A percentile compares a stretch with the other conserved stretches of the same genome.
Conservation (phyloP, 2,113 vertebrate genomes). For the Embiotoca jacksoni region DNA sequence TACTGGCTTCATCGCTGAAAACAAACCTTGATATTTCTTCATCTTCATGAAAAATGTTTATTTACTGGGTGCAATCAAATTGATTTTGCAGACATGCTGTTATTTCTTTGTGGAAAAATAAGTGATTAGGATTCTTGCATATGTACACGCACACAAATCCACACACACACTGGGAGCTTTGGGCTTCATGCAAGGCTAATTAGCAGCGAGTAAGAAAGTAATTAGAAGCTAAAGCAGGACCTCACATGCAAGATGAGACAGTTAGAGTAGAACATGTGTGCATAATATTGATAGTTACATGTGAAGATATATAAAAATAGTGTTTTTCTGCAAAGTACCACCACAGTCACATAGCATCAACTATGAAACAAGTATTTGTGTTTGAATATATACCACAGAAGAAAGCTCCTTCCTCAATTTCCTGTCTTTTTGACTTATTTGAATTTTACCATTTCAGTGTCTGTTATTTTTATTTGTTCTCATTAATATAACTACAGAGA, state of each 20-base stretch:
- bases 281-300: conserved; percentile 27
- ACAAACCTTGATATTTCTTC: conserved; percentile 63
- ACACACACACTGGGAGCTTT: conserved; percentile 32
- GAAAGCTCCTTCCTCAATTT: conserved; percentile 1
- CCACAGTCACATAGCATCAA: conserved; percentile 7
- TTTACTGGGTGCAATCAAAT: conserved; percentile 75
- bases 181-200: conserved; percentile 60
- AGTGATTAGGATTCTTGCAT: conserved; percentile 72
- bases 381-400: not conserved
- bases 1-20: conserved; percentile 31
- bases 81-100: conserved; percentile 73
- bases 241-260: conserved; percentile 32
- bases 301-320: not conserved
- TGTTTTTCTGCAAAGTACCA: not conserved
- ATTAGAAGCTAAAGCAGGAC: conserved; percentile 60
- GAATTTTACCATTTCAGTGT: conserved; percentile 11
- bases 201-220: conserved; percentile 53
- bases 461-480: conserved; percentile 42
- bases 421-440: not conserved
- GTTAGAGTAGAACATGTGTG: conserved; percentile 31
- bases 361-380: conserved; percentile 20
- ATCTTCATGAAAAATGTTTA: conserved; percentile 42
- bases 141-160: conserved; percentile 12
- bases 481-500: conserved; percentile 34
- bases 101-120: conserved; percentile 43